Conservation (phyloP, 2,113 vertebrate genomes). For the Melanerpes formicivorus region DNA sequence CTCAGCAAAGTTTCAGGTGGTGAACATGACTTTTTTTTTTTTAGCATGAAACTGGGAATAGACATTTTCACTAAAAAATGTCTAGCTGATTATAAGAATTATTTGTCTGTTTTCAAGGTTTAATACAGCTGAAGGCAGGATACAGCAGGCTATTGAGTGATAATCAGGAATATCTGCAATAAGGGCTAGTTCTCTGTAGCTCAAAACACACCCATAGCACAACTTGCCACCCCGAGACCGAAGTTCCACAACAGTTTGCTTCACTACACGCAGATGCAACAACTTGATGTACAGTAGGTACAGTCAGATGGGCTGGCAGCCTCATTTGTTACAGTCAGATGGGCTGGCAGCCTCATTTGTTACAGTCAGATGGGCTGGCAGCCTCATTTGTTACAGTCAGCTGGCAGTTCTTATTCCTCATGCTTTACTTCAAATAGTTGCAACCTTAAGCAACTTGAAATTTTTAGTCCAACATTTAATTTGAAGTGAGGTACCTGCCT, state of each 20-base stretch:
- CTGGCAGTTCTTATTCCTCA: neutral
- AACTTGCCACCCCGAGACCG: neutral
- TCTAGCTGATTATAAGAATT: neutral
- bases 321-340: neutral
- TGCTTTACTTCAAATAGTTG: neutral
- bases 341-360: neutral
- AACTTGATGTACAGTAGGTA: neutral
- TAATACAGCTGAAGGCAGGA: neutral
- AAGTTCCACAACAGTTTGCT: neutral
- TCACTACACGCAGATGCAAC: neutral
- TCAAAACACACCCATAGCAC: neutral
- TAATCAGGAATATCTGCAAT: neutral
- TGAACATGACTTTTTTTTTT: neutral
- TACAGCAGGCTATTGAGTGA: neutral
- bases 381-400: neutral
- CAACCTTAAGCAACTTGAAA: neutral
- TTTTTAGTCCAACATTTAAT: neutral
- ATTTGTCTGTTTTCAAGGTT: constrained; percentile 20
- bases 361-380: neutral
- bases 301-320: neutral
- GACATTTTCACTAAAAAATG: constrained; percentile 61
- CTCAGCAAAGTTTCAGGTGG: constrained; percentile 56
- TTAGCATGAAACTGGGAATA: constrained; percentile 33
- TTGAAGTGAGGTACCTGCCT: neutral
- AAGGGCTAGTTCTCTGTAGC: neutral